phyloP scores from a whole-genome alignment of 1,140 invertebrate species.

The Diorhabda carinulata region DNA sequence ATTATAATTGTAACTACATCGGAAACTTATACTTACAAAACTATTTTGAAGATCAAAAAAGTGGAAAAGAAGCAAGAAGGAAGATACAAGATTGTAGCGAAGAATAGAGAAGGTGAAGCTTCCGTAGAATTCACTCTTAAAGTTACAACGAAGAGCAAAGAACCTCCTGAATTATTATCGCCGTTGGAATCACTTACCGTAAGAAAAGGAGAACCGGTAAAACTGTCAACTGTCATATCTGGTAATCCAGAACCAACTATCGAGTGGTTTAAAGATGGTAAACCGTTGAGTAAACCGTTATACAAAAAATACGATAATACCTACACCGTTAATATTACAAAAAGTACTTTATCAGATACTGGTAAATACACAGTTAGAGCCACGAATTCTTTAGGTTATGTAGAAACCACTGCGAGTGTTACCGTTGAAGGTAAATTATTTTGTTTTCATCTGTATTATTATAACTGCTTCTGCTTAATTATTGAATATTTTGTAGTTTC shows the following conservation, averaged over 20 bases:
- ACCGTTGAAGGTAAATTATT: conserved; percentile 71
- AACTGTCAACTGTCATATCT: conserved; percentile 71
- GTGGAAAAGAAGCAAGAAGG: conserved; percentile 79
- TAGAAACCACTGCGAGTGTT: conserved; percentile 69
- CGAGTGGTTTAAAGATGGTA: conserved; percentile 74
- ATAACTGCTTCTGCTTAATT: not conserved
- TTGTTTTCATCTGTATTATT: conserved; percentile 14
- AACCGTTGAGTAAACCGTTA: conserved; percentile 56
- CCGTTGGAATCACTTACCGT: conserved; percentile 69
- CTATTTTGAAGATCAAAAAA: conserved; percentile 73
- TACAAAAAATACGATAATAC: conserved; percentile 65
- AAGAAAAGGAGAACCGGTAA: conserved; percentile 72
- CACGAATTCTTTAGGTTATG: conserved; percentile 70
- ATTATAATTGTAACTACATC: conserved; percentile 72
- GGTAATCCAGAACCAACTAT: conserved; percentile 77
- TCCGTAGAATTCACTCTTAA: conserved; percentile 76
- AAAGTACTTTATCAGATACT: conserved; percentile 62
- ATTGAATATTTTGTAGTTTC: not conserved
- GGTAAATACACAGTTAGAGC: conserved; percentile 79
- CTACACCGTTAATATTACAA: conserved; percentile 64
- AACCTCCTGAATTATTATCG: conserved; percentile 77
- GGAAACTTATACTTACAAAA: conserved; percentile 87
- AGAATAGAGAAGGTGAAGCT: conserved; percentile 86
- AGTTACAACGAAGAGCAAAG: conserved; percentile 70
- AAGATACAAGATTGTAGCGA: conserved; percentile 80